Conservation (phyloP, 2,113 vertebrate genomes). For the Calypte anna region DNA sequence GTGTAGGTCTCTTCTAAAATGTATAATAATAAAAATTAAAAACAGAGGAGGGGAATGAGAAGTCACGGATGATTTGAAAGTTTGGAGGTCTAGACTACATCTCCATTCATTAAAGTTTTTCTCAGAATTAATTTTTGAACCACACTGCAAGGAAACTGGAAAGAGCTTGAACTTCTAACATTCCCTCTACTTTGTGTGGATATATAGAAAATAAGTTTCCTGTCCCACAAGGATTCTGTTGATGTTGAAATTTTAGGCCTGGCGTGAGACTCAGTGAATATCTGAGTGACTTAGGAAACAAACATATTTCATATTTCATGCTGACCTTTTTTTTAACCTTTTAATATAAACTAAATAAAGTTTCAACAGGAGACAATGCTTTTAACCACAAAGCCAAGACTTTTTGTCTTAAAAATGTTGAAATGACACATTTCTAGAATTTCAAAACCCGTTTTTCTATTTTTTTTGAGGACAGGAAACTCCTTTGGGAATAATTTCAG, state of each 20-base stretch:
- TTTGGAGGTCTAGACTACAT: neutral
- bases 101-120: neutral
- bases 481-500: conserved; percentile 14
- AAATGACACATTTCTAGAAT: conserved; percentile 15
- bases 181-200: neutral
- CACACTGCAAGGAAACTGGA: neutral
- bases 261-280: neutral
- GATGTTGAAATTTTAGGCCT: conserved; percentile 33
- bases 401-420: conserved; percentile 1
- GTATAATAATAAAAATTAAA: neutral
- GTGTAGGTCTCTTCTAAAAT: neutral
- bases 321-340: neutral
- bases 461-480: neutral
- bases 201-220: neutral
- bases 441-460: neutral
- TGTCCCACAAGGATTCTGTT: neutral
- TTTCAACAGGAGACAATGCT: neutral
- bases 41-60: neutral
- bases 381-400: neutral
- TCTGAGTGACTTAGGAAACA: conserved; percentile 15
- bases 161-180: neutral
- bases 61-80: neutral
- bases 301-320: neutral
- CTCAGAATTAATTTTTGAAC: neutral
- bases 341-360: neutral